Conservation (phyloP, 2,888 invertebrate genomes). For the Clepsis dumicolana region DNA sequence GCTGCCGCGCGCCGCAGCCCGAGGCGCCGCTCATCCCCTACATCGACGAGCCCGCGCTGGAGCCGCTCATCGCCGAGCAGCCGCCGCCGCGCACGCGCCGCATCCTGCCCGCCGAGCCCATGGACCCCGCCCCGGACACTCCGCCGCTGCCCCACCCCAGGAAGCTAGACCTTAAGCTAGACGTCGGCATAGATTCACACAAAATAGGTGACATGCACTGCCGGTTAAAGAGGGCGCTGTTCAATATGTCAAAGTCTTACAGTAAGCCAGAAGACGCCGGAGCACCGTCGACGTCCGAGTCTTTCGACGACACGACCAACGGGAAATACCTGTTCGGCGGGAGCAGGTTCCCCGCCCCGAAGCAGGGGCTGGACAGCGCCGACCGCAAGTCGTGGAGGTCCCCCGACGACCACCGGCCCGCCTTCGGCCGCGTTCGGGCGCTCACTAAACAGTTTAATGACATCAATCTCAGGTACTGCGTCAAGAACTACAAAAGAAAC, state of each 20-base stretch:
- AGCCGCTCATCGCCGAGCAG: slow-evolving; percentile 79
- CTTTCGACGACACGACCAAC: slow-evolving; percentile 62
- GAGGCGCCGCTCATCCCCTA: slow-evolving; percentile 76
- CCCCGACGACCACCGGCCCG: slow-evolving; percentile 89
- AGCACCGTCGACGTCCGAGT: slow-evolving; percentile 70
- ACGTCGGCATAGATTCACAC: slow-evolving; percentile 63
- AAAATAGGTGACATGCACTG: slow-evolving; percentile 68
- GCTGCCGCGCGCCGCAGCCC: slow-evolving; percentile 79
- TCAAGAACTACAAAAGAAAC: slow-evolving; percentile 75
- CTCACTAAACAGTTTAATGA: slow-evolving; percentile 89
- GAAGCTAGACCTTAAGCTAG: slow-evolving; percentile 66
- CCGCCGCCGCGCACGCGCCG: slow-evolving; percentile 72
- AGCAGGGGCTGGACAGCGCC: slow-evolving; percentile 70
- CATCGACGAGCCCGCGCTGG: slow-evolving; percentile 79
- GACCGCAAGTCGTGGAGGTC: slow-evolving; percentile 89
- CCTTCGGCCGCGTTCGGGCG: slow-evolving; percentile 90
- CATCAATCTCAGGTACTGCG: slow-evolving; percentile 77
- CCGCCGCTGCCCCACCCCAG: slow-evolving; percentile 51
- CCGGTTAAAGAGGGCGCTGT: slow-evolving; percentile 69
- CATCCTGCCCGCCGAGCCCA: slow-evolving; percentile 71
- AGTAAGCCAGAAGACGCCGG: slow-evolving; percentile 76
- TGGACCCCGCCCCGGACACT: slow-evolving; percentile 49
- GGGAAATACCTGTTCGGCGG: slow-evolving; percentile 49
- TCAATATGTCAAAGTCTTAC: slow-evolving; percentile 68
- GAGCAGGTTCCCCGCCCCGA: slow-evolving; percentile 56